Conservation (phyloP, 2,797 vertebrate genomes). For the Alfaro cultratus region DNA sequence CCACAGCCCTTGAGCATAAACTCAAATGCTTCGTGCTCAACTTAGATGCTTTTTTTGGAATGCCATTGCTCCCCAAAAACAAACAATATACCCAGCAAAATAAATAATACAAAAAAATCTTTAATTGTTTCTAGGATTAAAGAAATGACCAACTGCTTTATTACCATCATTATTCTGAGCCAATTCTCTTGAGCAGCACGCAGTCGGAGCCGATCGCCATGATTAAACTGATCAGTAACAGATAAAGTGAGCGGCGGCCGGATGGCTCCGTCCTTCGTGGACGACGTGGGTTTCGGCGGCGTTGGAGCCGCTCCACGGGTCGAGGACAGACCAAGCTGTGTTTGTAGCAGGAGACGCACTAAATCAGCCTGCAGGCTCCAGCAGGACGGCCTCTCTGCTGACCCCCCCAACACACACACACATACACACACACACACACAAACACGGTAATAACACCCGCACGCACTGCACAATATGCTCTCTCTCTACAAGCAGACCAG, state of each 20-base stretch:
- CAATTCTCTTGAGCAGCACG: not conserved
- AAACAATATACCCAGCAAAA: too few species aligned
- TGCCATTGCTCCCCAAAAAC: too few species aligned
- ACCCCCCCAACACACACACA: not conserved
- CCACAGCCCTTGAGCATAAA: too few species aligned
- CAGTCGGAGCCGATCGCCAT: not conserved
- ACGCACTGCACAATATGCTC: not conserved
- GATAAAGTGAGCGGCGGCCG: not conserved
- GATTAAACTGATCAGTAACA: not conserved
- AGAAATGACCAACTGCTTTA: not conserved
- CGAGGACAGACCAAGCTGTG: conserved; percentile 8
- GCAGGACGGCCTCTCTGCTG: not conserved
- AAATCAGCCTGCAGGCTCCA: conserved; percentile 11
- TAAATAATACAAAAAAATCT: not conserved
- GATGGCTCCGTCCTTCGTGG: not conserved
- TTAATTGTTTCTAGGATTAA: not conserved
- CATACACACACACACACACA: not conserved
- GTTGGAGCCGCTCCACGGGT: not conserved
- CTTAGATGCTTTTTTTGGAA: too few species aligned
- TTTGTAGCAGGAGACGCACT: conserved; percentile 1
- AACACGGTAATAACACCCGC: not conserved
- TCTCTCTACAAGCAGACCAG: not conserved
- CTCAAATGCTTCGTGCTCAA: too few species aligned
- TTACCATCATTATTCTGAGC: not conserved
- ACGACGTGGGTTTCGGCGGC: not conserved